Percentiles rank a stretch among this genome's conserved stretches.
These are phyloP conservation scores for Oedothorax gibbosus DNA, from an alignment of 1,140 invertebrate genomes.

Conservation along the genomic window DNA sequence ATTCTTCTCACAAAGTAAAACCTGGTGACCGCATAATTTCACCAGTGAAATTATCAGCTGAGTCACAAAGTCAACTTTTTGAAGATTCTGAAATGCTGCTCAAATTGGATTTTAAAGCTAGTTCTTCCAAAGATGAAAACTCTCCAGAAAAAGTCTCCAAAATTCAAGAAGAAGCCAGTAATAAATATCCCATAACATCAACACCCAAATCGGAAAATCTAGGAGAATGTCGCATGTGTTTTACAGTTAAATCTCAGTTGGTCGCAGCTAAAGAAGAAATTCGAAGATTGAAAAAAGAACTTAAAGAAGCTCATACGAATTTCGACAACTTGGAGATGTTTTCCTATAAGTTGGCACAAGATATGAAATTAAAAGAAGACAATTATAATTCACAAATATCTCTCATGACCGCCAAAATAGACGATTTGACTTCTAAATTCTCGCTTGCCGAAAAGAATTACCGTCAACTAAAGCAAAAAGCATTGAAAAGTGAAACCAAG, in stretches of 20 bases:
- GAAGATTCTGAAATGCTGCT: neutral
- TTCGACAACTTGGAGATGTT: slow-evolving; percentile 84
- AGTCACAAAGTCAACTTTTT: neutral
- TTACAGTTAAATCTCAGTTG: slow-evolving; percentile 20
- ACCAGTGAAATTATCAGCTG: neutral
- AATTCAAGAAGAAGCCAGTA: slow-evolving; percentile 2
- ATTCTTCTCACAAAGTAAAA: slow-evolving; percentile 1
- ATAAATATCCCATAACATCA: slow-evolving; percentile 7
- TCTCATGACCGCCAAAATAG: slow-evolving; percentile 83
- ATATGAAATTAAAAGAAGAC: slow-evolving; percentile 77
- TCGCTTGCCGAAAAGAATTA: slow-evolving; percentile 84
- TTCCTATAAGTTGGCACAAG: slow-evolving; percentile 79
- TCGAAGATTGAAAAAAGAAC: slow-evolving; percentile 81
- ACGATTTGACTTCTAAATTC: slow-evolving; percentile 85
- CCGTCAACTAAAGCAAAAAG: slow-evolving; percentile 80
- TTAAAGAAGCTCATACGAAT: slow-evolving; percentile 81
- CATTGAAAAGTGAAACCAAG: slow-evolving; percentile 80
- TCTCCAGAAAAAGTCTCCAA: neutral
- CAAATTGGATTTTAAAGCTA: slow-evolving; percentile 6
- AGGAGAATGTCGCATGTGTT: slow-evolving; percentile 14
- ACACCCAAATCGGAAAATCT: neutral
- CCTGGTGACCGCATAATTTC: slow-evolving; percentile 17
- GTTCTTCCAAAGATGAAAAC: neutral
- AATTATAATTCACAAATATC: slow-evolving; percentile 81
- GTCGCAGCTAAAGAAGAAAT: slow-evolving; percentile 81